Conservation (phyloP, 2,113 vertebrate genomes). For the Tetrax tetrax region DNA sequence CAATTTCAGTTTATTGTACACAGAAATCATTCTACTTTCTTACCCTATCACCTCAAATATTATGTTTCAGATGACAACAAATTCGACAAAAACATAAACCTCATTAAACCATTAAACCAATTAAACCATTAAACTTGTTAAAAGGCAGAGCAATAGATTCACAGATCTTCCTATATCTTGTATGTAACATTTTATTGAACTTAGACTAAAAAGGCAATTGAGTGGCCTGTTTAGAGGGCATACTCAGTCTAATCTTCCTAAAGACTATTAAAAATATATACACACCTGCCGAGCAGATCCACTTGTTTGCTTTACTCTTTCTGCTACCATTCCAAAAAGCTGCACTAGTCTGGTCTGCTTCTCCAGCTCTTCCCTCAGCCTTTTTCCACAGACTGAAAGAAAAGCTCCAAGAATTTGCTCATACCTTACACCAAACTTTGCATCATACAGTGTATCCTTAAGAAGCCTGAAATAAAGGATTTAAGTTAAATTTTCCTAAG, state of each 20-base stretch:
- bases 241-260: not conserved
- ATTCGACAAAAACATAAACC: not conserved
- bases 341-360: slow-evolving; percentile 91
- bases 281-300: slow-evolving; percentile 90
- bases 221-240: not conserved
- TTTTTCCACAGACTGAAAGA: slow-evolving; percentile 88
- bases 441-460: slow-evolving; percentile 91
- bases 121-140: not conserved
- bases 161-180: not conserved
- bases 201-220: not conserved
- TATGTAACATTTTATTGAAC: not conserved
- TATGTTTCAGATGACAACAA: not conserved
- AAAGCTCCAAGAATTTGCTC: slow-evolving; percentile 89
- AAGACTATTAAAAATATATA: not conserved
- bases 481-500: not conserved
- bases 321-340: slow-evolving; percentile 89
- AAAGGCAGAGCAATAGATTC: not conserved
- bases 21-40: not conserved
- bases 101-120: not conserved
- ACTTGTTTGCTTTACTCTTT: slow-evolving; percentile 89
- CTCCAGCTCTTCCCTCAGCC: slow-evolving; percentile 87
- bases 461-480: slow-evolving; percentile 85
- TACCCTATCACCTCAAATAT: not conserved
- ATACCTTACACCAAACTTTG: slow-evolving; percentile 86
- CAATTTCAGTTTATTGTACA: not conserved